These are phyloP conservation scores for Pseudocheirus occidentalis DNA, from an alignment of 2,797 vertebrate species.

Conservation along the genomic window DNA sequence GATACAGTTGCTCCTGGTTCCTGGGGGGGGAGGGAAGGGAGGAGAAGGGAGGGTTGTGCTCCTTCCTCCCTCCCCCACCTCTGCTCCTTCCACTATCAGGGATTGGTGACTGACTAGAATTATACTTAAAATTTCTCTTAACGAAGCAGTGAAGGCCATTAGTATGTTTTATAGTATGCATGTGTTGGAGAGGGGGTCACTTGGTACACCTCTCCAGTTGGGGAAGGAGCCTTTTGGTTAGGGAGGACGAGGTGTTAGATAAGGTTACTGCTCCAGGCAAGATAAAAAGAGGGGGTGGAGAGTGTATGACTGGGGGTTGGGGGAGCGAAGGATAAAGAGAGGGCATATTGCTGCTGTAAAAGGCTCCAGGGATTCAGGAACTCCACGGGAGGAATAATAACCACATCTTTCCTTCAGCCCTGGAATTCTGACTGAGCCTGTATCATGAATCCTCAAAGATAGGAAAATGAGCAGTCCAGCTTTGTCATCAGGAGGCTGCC, in stretches of 20 bases:
- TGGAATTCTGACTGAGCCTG: neutral
- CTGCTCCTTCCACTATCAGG: conserved; percentile 61
- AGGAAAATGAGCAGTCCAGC: conserved; percentile 19
- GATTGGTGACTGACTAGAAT: conserved; percentile 58
- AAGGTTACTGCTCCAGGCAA: conserved; percentile 1
- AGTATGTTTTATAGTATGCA: neutral
- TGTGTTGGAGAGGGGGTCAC: neutral
- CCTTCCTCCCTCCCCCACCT: conserved; percentile 70
- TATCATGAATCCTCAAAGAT: conserved; percentile 27
- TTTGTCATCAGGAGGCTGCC: conserved; percentile 51
- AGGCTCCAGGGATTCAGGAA: conserved; percentile 19
- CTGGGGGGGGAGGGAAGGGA: conserved; percentile 67
- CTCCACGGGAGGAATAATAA: conserved; percentile 37
- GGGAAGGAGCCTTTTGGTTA: neutral
- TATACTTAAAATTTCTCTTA: conserved; percentile 48
- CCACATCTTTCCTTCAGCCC: neutral
- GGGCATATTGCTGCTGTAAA: conserved; percentile 12
- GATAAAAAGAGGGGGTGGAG: conserved; percentile 53
- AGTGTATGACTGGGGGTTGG: neutral
- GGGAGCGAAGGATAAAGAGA: conserved; percentile 20
- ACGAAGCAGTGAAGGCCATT: conserved; percentile 48
- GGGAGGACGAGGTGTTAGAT: neutral
- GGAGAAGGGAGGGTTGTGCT: conserved; percentile 10
- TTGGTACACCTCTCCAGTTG: conserved; percentile 12
- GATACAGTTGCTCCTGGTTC: conserved; percentile 86